A percentile compares a stretch with the other conserved stretches of the same genome.
These are phyloP conservation scores for Sphaerophoria taeniata DNA, from an alignment of 2,888 invertebrate genomes.

Conservation along the genomic window DNA sequence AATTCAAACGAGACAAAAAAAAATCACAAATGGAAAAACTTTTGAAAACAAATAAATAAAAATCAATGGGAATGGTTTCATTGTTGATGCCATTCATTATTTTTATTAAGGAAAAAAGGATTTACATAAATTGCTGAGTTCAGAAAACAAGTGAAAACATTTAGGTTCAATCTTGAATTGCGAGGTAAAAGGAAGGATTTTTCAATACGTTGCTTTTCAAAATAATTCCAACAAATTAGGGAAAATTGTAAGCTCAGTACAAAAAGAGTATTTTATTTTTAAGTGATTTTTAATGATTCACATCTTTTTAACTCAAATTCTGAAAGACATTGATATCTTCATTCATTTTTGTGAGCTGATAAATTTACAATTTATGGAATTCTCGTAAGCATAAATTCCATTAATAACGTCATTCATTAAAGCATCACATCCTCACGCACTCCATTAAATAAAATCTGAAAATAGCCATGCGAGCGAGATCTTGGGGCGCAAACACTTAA, in stretches of 20 bases:
- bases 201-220: no score
- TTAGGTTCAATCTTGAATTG: not conserved
- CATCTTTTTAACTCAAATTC: no score
- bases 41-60: slow-evolving; percentile 44
- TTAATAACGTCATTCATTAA: slow-evolving; percentile 10
- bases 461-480: not conserved
- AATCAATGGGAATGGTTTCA: slow-evolving; percentile 53
- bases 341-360: no score
- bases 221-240: no score
- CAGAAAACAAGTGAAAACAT: not conserved
- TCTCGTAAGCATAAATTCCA: not conserved
- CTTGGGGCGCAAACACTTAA: slow-evolving; percentile 7
- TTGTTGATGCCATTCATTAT: slow-evolving; percentile 45
- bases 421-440: not conserved
- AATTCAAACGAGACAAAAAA: not conserved
- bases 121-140: not conserved
- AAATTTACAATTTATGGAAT: not conserved
- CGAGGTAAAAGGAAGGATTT: not conserved
- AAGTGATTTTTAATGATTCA: no score
- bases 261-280: no score
- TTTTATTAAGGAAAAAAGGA: slow-evolving; percentile 12
- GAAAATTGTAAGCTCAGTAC: no score
- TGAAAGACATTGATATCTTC: no score
- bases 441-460: not conserved
- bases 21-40: not conserved